Evolutionary conservation across 2,797 vertebrate genomes (phyloP).

Genomic region (Lateolabrax maculatus): DNA sequence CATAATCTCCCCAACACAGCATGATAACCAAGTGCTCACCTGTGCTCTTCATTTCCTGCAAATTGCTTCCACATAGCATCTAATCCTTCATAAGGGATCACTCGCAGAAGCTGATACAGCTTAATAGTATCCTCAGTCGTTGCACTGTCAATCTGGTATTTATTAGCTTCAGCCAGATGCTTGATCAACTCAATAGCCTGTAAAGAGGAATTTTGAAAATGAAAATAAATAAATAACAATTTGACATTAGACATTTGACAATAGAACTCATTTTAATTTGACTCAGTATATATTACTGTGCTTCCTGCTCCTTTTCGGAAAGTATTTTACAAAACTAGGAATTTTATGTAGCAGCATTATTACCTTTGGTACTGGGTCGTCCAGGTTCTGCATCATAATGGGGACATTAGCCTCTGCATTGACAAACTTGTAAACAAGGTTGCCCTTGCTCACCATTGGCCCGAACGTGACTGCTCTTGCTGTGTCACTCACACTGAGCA

Average conservation of each 20-base stretch:
- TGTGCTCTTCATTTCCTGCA: slow-evolving; percentile 79
- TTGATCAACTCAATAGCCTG: slow-evolving; percentile 87
- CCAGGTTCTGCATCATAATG: slow-evolving; percentile 81
- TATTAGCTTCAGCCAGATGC: slow-evolving; percentile 83
- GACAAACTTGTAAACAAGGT: slow-evolving; percentile 81
- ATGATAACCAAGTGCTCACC: slow-evolving; percentile 43
- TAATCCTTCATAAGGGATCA: slow-evolving; percentile 74
- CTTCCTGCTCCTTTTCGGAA: neutral
- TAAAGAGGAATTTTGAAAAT: slow-evolving; percentile 8
- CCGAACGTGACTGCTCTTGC: neutral
- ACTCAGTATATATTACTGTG: neutral
- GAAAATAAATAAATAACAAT: neutral
- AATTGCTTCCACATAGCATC: slow-evolving; percentile 86
- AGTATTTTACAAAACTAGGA: neutral
- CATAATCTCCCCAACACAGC: neutral
- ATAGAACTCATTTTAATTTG: neutral
- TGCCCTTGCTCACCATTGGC: slow-evolving; percentile 78
- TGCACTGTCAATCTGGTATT: slow-evolving; percentile 79
- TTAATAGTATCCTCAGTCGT: slow-evolving; percentile 82
- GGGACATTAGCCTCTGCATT: slow-evolving; percentile 74
- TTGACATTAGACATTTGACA: no score
- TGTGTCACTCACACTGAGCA: slow-evolving; percentile 80
- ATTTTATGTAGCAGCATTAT: neutral
- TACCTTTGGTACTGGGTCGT: slow-evolving; percentile 85
- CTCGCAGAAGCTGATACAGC: slow-evolving; percentile 86